Evolutionary conservation across 2,113 vertebrate genomes (phyloP), one percentile per base, ranked within the genome.

Genomic region (Paramisgurnus dabryanus): DNA sequence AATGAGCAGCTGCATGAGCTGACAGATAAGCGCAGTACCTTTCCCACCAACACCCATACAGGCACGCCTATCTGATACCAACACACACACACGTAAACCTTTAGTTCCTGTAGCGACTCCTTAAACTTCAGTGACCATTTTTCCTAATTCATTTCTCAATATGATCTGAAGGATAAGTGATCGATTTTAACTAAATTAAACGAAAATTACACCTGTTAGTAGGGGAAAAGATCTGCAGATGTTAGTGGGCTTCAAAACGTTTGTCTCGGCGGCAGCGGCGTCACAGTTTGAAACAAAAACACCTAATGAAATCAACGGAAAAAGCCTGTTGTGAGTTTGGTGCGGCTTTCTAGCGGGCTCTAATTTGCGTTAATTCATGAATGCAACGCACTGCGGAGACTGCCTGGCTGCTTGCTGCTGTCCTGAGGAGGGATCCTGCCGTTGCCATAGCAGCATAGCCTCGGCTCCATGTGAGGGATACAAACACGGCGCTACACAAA

Each of bases 391-490:
- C 91, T 83, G 90, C 40, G 85, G 87, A 90, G 82, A 82, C 65
- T 72, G 39, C 80, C 74, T 68, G 71, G 84, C 85, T 89, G 86
- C 88, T 92, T 92, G 88, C 89, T 92, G 88, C 89, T 86, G 89
- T 90, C 90, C 88, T 86, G 87, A 84, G 90, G 91, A 90, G 88
- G 84, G 78, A 89, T 90, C 89, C 87, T 60, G 80, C 7, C 27
- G 94, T 96, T 95, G 89, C 94, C 93, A 92, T 95, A 84, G 94
- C 90, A 95, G 94, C 95, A 39, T 85, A 34, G 89, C 83, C 82
- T 73, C 72, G 66, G 83, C 70, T 80, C 84, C 79, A 86, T 82
- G 85, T 86, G 77, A 72, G 83, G 84, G 76, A 79, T 79, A 86
- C 76, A 82, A 83, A 81, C 83, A 80, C 68, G 71, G 57, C 47